Evolutionary conservation across 1,140 invertebrate species (phyloP), one percentile per base, ranked within the genome.

Genomic region (Rhynchophorus ferrugineus): DNA sequence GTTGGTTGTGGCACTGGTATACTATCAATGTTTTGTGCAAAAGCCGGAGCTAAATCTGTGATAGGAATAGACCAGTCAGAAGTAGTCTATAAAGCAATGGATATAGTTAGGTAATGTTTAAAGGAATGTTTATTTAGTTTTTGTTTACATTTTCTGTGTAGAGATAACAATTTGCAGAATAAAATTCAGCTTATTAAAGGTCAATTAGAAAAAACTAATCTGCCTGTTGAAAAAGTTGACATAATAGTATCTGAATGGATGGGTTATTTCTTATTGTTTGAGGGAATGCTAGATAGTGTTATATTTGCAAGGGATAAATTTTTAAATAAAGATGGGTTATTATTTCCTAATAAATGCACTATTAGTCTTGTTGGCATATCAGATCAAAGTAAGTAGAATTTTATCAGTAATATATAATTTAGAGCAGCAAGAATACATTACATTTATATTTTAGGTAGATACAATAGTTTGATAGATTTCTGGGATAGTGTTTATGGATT

Each of bases 201-300:
- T 1, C 83, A 89, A 67, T 72, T 99, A 2, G 96, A 99, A 72
- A 89, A 97, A 61, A 81, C 80, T n/a, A 74, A 85, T 48, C 75
- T 96, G 46, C 74, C 78, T n/a, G 65, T 76, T 22, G 81, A 84
- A 47, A 87, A 91, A 75, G 91, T 96, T 14, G 95, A 99, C 70
- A 83, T 98, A 17, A 95, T 98, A 60, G 85, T 99, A 21, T 96
- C 92, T 3, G 96, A 99, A 73, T 99, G 96, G 96, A 99, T 99
- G 96, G 96, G 96, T 3, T 98, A 98, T 73, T 98, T 97, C 72
- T 73, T 99, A 36, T 75, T 99, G 5, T 98, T 98, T 67, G 96
- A 99, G 75, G 95, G 92, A 16, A 99, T 99, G 96, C 70, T 99
- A 22, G 91, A 98, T 66, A 89, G 87, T 69, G 82, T 94, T 16